Percentiles rank a stretch among this genome's conserved stretches.
Conservation (phyloP, 2,888 invertebrate genomes). For the Caenorhabditis sp. region DNA sequence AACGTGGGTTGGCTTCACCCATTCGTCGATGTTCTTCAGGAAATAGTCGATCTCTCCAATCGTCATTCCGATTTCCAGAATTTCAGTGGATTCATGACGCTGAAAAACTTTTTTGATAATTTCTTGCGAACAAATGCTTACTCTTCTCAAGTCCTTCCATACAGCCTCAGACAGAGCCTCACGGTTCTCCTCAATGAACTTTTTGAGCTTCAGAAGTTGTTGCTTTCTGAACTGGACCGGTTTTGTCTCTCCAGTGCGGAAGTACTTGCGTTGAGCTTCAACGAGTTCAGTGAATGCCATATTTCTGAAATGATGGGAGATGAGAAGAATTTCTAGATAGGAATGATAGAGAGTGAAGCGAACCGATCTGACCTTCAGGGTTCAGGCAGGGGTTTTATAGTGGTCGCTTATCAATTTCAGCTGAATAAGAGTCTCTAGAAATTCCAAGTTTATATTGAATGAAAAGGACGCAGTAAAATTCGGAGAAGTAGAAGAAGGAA, state of each 20-base stretch:
- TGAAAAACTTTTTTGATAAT: constrained; percentile 33
- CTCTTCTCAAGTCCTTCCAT: constrained; percentile 78
- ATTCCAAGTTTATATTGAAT: constrained; percentile 20
- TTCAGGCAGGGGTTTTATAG: constrained; percentile 39
- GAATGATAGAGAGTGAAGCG: neutral
- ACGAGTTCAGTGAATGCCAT: constrained; percentile 58
- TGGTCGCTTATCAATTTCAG: constrained; percentile 21
- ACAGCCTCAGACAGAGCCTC: constrained; percentile 76
- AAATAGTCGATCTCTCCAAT: constrained; percentile 77
- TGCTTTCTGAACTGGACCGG: constrained; percentile 56
- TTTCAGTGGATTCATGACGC: constrained; percentile 65
- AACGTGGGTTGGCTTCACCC: constrained; percentile 69
- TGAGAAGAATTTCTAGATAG: neutral
- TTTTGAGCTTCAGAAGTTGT: constrained; percentile 71
- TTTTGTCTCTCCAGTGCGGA: constrained; percentile 72
- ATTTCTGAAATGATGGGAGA: constrained; percentile 12
- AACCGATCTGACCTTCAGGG: constrained; percentile 14
- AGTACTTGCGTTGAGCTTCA: constrained; percentile 74
- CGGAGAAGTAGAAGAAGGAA: constrained; percentile 44
- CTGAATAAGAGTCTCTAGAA: neutral
- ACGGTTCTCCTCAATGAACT: constrained; percentile 72
- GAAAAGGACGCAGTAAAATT: constrained; percentile 22
- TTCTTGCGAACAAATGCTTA: constrained; percentile 34
- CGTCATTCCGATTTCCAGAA: constrained; percentile 72
- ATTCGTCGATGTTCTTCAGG: constrained; percentile 74